Base-by-base conservation (phyloP, 2,797 vertebrate genomes). In the Hemibagrus guttatus region DNA sequence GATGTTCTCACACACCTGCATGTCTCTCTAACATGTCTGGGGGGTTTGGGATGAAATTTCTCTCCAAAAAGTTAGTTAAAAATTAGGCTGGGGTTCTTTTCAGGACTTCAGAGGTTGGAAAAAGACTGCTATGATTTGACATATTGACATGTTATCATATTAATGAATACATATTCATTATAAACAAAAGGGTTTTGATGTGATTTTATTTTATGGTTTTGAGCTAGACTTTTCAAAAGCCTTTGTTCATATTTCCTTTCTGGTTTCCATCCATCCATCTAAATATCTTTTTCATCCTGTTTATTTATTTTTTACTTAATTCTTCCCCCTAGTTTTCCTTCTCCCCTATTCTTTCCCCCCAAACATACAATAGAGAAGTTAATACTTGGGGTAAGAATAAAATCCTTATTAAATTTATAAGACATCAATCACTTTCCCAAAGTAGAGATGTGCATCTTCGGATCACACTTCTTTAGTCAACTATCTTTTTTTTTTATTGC, bases 1-100 rank as follows among this genome's bases (percentile, higher is more conserved):
- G 42, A 68, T 83, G 46, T 54, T 35, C 46, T 68, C 26, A 81
- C 54, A 86, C 58, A 54, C 39, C n/a, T 28, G 68, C 46, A 76
- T 23, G 46, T 31, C 39, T 8, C n/a, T 2, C 49, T 39, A 39
- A 58, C 52, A 84, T 14, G 13, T 80, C 58, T 28, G 21, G 71
- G 58, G 4, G 66, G 35, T 58, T 59, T 31, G 4, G 4, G 42
- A 28, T 46, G 39, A 64, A 49, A n/a, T 26, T n/a, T 81, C 31
- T 8, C 39, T 64, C 16, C 4, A 16, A n/a, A 66, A n/a, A 28
- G 19, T 19, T 39, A 21, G 7, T 26, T n/a, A 13, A 42, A 42
- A 64, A n/a, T 64, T 3, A 52, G 21, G 4, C 8, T 52, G 35
- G 58, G 58, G 26, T 42, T 61, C 12, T 16, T 79, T 61, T 81